A percentile compares a stretch with the other conserved stretches of the same genome.
These are phyloP conservation scores for Atta colombica DNA, from an alignment of 1,140 invertebrate genomes.

Conservation along the genomic window DNA sequence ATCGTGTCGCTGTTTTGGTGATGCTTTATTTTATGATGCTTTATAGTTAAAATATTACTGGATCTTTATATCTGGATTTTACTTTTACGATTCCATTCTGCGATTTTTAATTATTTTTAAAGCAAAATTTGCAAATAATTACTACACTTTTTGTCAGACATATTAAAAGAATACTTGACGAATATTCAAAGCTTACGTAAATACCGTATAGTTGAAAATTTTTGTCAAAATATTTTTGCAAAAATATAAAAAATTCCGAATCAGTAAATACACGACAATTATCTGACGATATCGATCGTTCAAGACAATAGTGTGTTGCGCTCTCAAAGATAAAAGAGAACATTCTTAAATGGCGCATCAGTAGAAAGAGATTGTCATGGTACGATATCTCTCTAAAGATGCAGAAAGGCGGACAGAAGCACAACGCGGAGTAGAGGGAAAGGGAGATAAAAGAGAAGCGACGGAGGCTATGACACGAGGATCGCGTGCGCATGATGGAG, in stretches of 20 bases:
- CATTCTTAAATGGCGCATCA: slow-evolving; percentile 54
- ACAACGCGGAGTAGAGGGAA: background rate
- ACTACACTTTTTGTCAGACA: background rate
- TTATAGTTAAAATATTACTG: slow-evolving; percentile 16
- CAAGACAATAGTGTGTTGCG: slow-evolving; percentile 8
- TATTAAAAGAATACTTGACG: background rate
- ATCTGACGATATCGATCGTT: slow-evolving; percentile 64
- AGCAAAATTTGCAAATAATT: background rate
- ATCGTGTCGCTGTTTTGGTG: slow-evolving; percentile 19
- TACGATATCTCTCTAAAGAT: slow-evolving; percentile 36
- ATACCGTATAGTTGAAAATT: background rate
- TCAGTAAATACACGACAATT: background rate
- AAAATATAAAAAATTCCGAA: background rate
- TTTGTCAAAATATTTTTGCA: background rate
- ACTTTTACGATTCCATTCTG: background rate
- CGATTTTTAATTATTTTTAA: slow-evolving; percentile 1
- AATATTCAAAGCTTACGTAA: background rate
- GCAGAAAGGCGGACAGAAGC: slow-evolving; percentile 55
- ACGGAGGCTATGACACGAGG: slow-evolving; percentile 76
- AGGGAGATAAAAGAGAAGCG: slow-evolving; percentile 43
- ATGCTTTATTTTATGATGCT: background rate
- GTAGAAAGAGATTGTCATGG: slow-evolving; percentile 54
- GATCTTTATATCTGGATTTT: slow-evolving; percentile 4
- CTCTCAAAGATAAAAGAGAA: slow-evolving; percentile 35
- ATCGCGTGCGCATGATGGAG: slow-evolving; percentile 76